Evolutionary conservation across 2,113 vertebrate genomes (phyloP).

Genomic region (Arenaria interpres): DNA sequence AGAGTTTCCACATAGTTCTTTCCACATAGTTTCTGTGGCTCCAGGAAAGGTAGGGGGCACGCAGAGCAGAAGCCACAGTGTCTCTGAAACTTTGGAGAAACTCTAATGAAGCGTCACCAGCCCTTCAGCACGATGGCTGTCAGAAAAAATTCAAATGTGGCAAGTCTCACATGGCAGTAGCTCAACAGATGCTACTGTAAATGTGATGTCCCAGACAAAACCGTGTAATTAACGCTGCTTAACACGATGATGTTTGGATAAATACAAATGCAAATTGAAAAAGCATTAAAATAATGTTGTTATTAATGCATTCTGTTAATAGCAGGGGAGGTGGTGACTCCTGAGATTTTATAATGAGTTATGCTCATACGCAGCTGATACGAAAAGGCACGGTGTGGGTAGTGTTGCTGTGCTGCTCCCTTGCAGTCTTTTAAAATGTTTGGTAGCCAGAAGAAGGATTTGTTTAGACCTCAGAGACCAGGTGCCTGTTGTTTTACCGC

Average conservation of each 20-base stretch:
- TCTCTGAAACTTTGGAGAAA: background rate
- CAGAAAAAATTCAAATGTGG: background rate
- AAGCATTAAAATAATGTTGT: conserved; percentile 1
- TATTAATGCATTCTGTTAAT: conserved; percentile 30
- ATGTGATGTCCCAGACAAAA: conserved; percentile 13
- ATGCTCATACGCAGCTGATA: background rate
- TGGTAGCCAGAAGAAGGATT: background rate
- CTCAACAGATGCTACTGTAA: background rate
- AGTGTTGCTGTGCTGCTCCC: background rate
- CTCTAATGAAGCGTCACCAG: background rate
- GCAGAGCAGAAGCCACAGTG: background rate
- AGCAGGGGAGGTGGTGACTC: background rate
- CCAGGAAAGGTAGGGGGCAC: background rate
- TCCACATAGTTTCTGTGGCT: too few species aligned
- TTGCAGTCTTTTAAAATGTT: background rate
- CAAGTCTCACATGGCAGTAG: background rate
- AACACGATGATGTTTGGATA: conserved; percentile 9
- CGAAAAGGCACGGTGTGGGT: background rate
- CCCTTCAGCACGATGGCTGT: background rate
- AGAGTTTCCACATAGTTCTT: background rate
- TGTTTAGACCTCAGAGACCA: background rate
- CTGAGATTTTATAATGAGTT: background rate
- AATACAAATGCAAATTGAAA: conserved; percentile 49
- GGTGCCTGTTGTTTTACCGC: background rate
- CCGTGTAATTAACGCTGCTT: background rate